phyloP scores from a whole-genome alignment of 2,888 invertebrate genomes.

The Sepioteuthis lessoniana region DNA sequence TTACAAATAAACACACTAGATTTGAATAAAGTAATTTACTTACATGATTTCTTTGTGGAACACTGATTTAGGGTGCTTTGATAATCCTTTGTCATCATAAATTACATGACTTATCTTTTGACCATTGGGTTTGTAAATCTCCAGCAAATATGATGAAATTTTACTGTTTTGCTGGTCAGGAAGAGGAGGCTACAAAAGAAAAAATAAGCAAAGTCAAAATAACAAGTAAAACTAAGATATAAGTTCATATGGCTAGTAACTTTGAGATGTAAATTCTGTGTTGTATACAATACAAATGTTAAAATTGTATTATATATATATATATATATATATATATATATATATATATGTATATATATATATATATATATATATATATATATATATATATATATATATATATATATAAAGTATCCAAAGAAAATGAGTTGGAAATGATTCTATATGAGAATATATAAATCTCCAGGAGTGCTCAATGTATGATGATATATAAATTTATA shows the following conservation, averaged over 20 bases:
- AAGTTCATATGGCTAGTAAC: too few species aligned
- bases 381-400: too few species aligned
- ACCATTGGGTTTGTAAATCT: slow-evolving; percentile 34
- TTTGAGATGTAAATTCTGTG: neutral
- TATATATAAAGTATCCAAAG: too few species aligned
- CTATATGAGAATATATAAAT: too few species aligned
- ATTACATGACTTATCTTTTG: neutral
- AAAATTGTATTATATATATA: neutral
- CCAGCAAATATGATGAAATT: slow-evolving; percentile 25
- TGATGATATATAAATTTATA: too few species aligned
- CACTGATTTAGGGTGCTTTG: slow-evolving; percentile 41
- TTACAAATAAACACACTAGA: neutral
- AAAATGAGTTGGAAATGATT: too few species aligned
- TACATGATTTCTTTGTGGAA: slow-evolving; percentile 34
- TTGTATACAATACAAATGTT: too few species aligned
- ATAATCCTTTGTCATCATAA: slow-evolving; percentile 34
- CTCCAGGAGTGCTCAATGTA: too few species aligned
- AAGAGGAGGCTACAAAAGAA: neutral
- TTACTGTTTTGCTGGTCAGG: slow-evolving; percentile 35
- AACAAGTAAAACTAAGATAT: neutral
- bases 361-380: slow-evolving; percentile 33
- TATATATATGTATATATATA: neutral
- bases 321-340: too few species aligned
- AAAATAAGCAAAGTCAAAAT: neutral
- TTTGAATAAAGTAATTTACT: neutral